Base-by-base conservation (phyloP, 1,140 invertebrate species). In the Augochlora pura region DNA sequence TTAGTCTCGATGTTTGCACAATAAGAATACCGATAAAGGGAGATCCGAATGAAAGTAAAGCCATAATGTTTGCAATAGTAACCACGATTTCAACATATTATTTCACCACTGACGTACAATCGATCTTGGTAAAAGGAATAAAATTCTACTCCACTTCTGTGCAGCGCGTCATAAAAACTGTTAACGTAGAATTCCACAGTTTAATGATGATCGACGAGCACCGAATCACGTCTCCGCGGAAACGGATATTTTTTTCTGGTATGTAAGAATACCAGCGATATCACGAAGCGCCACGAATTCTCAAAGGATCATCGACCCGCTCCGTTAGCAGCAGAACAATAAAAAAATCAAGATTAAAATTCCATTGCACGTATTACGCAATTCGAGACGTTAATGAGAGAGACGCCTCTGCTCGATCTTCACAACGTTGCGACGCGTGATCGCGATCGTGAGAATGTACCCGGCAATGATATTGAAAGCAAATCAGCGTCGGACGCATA, bases 361-460 rank as follows among this genome's bases (percentile, higher is more conserved):
- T 73, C 75, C 46, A 52, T 52, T 46, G 14, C 18, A 60, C 49
- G 72, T 46, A 64, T 82, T 79, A 57, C 32, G 16, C 52, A 46
- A 70, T 49, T 42, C 6, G 27, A 18, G 38, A 32, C 54, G 60
- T 59, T 64, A 54, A 83, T 71, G 76, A 80, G 71, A 80, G 71
- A 80, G 70, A 69, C 69, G 77, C 72, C 64, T 46, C 62, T 32
- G 18, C 39, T 57, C 59, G 46, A 27, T 27, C 54, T 25, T 39
- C 49, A 66, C 66, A 81, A 71, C 59, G 52, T 39, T 57, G 49
- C n/a, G 65, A 27, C 42, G 12, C 14, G 12, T 10, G 49, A 39
- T 32, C 52, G 16, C 66, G 68, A 63, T 68, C 71, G 72, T 80
- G 81, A 59, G 77, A 85, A 79, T 32, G 65, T 39, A 16, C 25